Evolutionary conservation across 2,888 invertebrate genomes (phyloP), one percentile per base, ranked within the genome.

Genomic region (Malthinus flaveolus): DNA sequence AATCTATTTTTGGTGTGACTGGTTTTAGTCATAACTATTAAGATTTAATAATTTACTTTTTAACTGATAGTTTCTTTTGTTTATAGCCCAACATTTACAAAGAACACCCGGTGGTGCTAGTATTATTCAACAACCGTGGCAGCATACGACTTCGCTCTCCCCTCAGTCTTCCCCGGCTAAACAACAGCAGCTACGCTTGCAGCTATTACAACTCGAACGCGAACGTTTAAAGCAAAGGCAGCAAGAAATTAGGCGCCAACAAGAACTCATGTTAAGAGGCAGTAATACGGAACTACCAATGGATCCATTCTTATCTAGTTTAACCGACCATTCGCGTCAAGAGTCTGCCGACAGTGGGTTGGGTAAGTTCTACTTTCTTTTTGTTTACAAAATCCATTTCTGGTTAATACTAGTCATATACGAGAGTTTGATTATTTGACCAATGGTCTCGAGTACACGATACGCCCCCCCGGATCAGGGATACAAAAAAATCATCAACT

Each of bases 341-440:
- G 96, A 95, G 80, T 95, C 95, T 8, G 93, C 93, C 8, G 96
- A 97, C 79, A 95, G 94, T 78, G 97, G 97, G 50, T 84, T 96
- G 62, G 95, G 95, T 78, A 70, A 70, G 71, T 23, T 23, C n/a
- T 65, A 46, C 53, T 56, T 39, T 7, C 8, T 39, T 9, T 10
- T 3, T 36, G 11, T 15, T 42, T 5, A 13, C 10, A 7, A 34
- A n/a, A 7, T 34, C 34, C 7, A 34, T 34, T 34, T 34, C 7
- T 3, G n/a, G 34, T n/a, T 34, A 34, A 34, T 10, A 34, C n/a
- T n/a, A 10, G 34, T 34, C 34, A 34, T 34, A 10, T 34, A 34
- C 34, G 10, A 34, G 9, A 1, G 10, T 34, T 34, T 34, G 10
- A 34, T 34, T 34, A 34, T n/a, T 34, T 34, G 9, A 34, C 34